Conservation (phyloP, 2,888 invertebrate species). For the Osedax fenrisi region DNA sequence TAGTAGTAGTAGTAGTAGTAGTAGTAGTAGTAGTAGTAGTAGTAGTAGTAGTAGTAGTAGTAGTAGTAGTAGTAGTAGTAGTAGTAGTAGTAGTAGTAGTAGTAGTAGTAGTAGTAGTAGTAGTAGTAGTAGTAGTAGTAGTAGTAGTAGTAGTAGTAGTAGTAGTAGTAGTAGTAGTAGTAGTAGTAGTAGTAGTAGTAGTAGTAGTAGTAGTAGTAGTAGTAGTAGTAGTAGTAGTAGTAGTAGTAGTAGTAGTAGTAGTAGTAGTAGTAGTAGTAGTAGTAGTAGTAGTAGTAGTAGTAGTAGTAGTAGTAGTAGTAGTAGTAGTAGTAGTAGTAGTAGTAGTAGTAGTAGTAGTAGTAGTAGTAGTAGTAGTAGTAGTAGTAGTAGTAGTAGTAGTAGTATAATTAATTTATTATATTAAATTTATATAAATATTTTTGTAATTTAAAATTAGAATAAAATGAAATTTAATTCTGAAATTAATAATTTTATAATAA, state of each 20-base stretch:
- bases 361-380: not conserved
- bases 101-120: not conserved
- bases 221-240: not conserved
- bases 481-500: too few species aligned
- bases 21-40: not conserved
- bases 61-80: not conserved
- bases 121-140: not conserved
- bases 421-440: constrained; percentile 33
- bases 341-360: not conserved
- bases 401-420: constrained; percentile 34
- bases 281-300: not conserved
- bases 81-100: not conserved
- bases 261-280: not conserved
- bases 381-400: constrained; percentile 31
- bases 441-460: constrained; percentile 32
- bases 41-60: not conserved
- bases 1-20: not conserved
- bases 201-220: not conserved
- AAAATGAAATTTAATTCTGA: too few species aligned
- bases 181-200: not conserved
- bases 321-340: constrained; percentile 3
- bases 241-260: not conserved
- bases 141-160: not conserved
- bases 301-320: constrained; percentile 25
- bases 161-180: not conserved